phyloP scores from a whole-genome alignment of 2,888 invertebrate species.

The Adelphocoris suturalis region DNA sequence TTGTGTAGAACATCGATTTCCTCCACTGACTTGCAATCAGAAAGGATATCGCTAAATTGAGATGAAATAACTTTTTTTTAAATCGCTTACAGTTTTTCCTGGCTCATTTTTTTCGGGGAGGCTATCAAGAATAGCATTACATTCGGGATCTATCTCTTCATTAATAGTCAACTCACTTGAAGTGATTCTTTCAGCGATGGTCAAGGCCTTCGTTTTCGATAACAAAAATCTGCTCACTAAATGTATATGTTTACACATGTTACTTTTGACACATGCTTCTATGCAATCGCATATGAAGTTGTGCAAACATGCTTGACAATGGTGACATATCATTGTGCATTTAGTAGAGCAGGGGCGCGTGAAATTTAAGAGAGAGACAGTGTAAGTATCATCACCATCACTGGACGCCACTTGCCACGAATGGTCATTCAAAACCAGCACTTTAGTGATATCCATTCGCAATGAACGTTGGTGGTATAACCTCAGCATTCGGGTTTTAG shows the following conservation, averaged over 20 bases:
- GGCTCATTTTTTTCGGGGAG: background rate
- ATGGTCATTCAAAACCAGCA: background rate
- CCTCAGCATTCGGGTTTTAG: background rate
- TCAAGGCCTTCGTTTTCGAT: background rate
- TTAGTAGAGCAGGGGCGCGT: background rate
- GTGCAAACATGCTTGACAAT: background rate
- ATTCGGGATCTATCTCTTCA: background rate
- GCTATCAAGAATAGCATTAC: background rate
- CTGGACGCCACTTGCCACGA: background rate
- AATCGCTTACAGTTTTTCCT: background rate
- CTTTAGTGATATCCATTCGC: background rate
- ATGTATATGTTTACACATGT: background rate
- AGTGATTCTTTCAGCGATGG: background rate
- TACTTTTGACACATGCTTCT: background rate
- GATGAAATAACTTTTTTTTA: background rate
- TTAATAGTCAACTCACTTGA: background rate
- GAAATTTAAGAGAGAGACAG: background rate
- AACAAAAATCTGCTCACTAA: background rate
- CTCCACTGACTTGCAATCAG: background rate
- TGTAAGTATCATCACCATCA: background rate
- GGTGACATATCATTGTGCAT: background rate
- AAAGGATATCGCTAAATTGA: background rate
- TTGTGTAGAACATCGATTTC: background rate
- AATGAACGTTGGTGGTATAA: background rate
- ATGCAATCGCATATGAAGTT: background rate